These are phyloP conservation scores for Mayetiola destructor DNA, from an alignment of 2,888 invertebrate genomes.

Conservation along the genomic window DNA sequence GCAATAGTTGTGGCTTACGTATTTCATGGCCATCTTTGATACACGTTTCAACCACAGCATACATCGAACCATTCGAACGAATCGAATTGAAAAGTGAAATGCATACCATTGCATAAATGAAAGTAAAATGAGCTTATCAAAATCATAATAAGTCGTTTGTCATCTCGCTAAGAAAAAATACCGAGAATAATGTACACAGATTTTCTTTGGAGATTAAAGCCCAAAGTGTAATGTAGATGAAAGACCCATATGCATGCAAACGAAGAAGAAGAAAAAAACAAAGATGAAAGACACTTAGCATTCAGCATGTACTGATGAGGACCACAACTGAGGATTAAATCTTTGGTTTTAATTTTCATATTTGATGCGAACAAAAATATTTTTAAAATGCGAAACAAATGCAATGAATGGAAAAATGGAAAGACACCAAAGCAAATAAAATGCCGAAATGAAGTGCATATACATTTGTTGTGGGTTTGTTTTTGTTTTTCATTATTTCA, in stretches of 20 bases:
- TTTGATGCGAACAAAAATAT: not conserved
- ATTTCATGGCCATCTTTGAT: too few relatives aligned
- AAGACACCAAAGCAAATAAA: not conserved
- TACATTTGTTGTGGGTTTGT: too few relatives aligned
- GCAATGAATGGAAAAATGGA: not conserved
- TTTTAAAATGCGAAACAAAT: not conserved
- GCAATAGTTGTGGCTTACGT: not conserved
- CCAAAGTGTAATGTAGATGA: not conserved
- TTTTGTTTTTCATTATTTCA: too few relatives aligned
- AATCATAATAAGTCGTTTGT: not conserved
- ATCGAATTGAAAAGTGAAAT: too few relatives aligned
- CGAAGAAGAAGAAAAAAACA: not conserved
- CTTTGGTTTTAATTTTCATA: not conserved
- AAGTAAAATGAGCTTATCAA: slow-evolving; percentile 6
- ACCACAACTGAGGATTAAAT: too few relatives aligned
- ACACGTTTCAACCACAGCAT: too few relatives aligned
- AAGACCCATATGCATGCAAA: not conserved
- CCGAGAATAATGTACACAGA: not conserved
- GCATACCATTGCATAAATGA: too few relatives aligned
- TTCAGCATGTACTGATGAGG: too few relatives aligned
- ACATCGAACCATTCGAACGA: too few relatives aligned
- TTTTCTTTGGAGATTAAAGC: not conserved
- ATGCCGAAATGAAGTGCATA: not conserved
- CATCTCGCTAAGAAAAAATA: not conserved
- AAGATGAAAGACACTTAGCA: not conserved